Evolutionary conservation across 1,140 invertebrate genomes (phyloP).

Genomic region (Triops longicaudatus): DNA sequence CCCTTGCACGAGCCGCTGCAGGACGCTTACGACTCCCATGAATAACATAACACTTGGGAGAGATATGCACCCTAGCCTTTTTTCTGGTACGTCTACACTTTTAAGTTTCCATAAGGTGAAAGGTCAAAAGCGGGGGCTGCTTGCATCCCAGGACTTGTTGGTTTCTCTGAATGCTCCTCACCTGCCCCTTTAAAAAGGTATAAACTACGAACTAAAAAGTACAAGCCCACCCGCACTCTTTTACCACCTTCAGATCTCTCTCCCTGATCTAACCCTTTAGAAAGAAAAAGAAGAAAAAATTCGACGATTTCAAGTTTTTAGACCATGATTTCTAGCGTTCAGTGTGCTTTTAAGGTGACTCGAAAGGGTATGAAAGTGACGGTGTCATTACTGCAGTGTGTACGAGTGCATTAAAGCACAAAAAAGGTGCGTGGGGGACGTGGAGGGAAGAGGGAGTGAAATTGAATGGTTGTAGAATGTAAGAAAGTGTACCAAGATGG

Average conservation of each 20-base stretch:
- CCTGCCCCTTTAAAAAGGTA: not conserved
- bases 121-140: slow-evolving; percentile 13
- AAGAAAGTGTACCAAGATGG: too few species aligned
- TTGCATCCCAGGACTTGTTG: not conserved
- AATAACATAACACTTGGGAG: not conserved
- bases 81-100: not conserved
- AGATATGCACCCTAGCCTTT: not conserved
- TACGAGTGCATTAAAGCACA: not conserved
- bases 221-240: not conserved
- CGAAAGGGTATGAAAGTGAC: not conserved
- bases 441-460: not conserved
- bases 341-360: not conserved
- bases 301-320: not conserved
- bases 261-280: not conserved
- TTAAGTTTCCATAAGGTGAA: not conserved
- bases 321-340: too few species aligned
- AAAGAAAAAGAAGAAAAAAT: not conserved
- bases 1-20: slow-evolving; percentile 13
- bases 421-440: not conserved
- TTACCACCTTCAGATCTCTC: not conserved
- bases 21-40: slow-evolving; percentile 5
- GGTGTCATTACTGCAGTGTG: too few species aligned
- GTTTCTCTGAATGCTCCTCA: slow-evolving; percentile 14
- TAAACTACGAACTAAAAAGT: not conserved
- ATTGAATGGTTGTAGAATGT: too few species aligned